Evolutionary conservation across 2,888 invertebrate genomes (phyloP), one percentile per base, ranked within the genome.

Genomic region (Drosophila anomalipes): DNA sequence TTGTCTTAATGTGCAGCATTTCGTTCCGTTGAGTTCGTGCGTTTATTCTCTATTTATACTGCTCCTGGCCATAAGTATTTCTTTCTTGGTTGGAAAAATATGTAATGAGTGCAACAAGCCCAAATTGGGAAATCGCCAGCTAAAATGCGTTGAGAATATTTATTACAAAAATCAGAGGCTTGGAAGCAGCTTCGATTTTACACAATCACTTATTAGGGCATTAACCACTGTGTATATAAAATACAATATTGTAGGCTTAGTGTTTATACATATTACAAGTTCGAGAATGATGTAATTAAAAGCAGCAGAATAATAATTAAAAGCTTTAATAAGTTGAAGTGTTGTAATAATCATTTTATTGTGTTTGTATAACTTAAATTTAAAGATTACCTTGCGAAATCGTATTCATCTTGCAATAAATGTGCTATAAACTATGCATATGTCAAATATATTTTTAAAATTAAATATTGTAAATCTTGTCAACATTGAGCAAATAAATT

Each of bases 41-140:
- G 39, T n/a, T 41, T 69, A 22, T 62, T 62, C 28, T 16, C 70
- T 10, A 30, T 32, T 30, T 57, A 26, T 51, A 51, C 61, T 52
- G 32, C 30, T 66, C 26, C 28, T 44, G 76, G 57, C 61, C 73
- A 62, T 76, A 68, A 70, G 76, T 63, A 70, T 69, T 79, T 79
- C 51, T 60, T 35, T 28, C 37, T 28, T 16, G 28, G 54, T 72
- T 67, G 54, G 54, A 69, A 73, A 77, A 58, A 77, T 59, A 69
- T 58, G 47, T 57, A 47, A 54, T 58, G 52, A 70, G 70, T 70
- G 73, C 77, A 68, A 2, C 10, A 28, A 28, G 28, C 10, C 3
- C 19, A 30, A 30, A 19, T 51, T 14, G 22, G 14, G 1, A 14
- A 44, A 7, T 44, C 14, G 14, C 14, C 14, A 6, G 22, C 44